Conservation (phyloP, 2,113 vertebrate genomes). For the Chitala chitala region DNA sequence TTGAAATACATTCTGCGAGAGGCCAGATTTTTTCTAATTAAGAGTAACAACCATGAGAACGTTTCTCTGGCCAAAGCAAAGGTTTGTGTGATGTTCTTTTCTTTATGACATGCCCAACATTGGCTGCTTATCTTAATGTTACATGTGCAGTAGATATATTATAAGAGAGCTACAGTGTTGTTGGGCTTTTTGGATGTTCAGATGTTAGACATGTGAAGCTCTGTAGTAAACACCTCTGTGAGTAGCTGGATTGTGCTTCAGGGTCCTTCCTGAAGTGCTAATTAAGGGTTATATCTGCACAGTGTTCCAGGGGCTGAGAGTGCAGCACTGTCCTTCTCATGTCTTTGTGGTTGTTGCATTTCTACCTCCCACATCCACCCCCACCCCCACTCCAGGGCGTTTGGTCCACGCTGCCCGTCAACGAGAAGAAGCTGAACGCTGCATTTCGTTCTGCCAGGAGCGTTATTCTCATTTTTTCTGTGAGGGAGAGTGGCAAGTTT, state of each 20-base stretch:
- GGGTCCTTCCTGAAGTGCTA: too few relatives aligned
- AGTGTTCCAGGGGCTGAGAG: too few relatives aligned
- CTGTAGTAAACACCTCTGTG: too few relatives aligned
- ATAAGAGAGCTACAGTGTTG: too few relatives aligned
- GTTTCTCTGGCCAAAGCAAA: slow-evolving; percentile 97
- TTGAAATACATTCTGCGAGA: slow-evolving; percentile 90
- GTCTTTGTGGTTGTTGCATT: not conserved
- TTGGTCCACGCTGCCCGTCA: slow-evolving; percentile 97
- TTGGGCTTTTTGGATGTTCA: too few relatives aligned
- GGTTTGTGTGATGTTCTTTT: slow-evolving; percentile 53
- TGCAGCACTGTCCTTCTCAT: not conserved
- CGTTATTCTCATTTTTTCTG: slow-evolving; percentile 92
- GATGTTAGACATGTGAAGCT: too few relatives aligned
- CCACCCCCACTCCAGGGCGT: slow-evolving; percentile 75
- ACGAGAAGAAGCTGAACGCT: slow-evolving; percentile 93
- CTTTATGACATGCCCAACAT: too few relatives aligned
- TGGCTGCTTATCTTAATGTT: too few relatives aligned
- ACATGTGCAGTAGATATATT: too few relatives aligned
- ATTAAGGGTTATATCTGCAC: too few relatives aligned
- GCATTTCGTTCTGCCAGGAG: slow-evolving; percentile 87
- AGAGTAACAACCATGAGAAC: slow-evolving; percentile 98
- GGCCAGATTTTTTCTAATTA: slow-evolving; percentile 93
- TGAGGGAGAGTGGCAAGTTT: slow-evolving; percentile 98
- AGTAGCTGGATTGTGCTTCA: too few relatives aligned
- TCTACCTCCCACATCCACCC: too few relatives aligned